Conservation (phyloP, 1,140 invertebrate genomes). For the Ganaspis sp. region DNA sequence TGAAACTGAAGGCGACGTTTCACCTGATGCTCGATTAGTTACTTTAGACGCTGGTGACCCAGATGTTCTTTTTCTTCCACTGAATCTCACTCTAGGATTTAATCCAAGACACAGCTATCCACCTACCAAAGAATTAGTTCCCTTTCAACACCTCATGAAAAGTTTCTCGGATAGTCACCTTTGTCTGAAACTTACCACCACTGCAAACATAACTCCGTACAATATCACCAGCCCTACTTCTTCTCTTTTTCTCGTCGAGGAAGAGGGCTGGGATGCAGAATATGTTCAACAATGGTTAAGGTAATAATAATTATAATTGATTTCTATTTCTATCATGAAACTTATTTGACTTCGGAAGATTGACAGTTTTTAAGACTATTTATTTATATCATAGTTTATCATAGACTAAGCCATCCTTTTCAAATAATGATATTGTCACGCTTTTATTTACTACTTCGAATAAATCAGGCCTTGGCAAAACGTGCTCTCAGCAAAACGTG, state of each 20-base stretch:
- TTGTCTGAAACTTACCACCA: slow-evolving; percentile 81
- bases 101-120: slow-evolving; percentile 84
- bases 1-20: slow-evolving; percentile 80
- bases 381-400: too few species aligned
- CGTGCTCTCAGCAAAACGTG: too few species aligned
- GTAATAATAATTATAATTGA: slow-evolving; percentile 53
- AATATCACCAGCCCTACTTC: slow-evolving; percentile 62
- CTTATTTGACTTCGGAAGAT: too few species aligned
- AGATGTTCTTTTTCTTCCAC: slow-evolving; percentile 82
- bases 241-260: slow-evolving; percentile 72
- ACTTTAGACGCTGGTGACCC: slow-evolving; percentile 79
- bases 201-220: slow-evolving; percentile 68
- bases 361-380: too few species aligned
- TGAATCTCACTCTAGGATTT: slow-evolving; percentile 81
- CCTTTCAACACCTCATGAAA: slow-evolving; percentile 83
- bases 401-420: too few species aligned
- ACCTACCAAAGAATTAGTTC: slow-evolving; percentile 80
- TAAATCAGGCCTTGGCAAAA: too few species aligned
- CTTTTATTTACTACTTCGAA: too few species aligned
- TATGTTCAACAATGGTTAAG: slow-evolving; percentile 86
- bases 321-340: too few species aligned
- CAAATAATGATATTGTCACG: too few species aligned
- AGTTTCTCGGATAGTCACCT: slow-evolving; percentile 85
- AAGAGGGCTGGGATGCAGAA: slow-evolving; percentile 83
- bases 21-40: slow-evolving; percentile 73